phyloP scores from a whole-genome alignment of 2,113 vertebrate genomes.

The Pteruthius melanotis region DNA sequence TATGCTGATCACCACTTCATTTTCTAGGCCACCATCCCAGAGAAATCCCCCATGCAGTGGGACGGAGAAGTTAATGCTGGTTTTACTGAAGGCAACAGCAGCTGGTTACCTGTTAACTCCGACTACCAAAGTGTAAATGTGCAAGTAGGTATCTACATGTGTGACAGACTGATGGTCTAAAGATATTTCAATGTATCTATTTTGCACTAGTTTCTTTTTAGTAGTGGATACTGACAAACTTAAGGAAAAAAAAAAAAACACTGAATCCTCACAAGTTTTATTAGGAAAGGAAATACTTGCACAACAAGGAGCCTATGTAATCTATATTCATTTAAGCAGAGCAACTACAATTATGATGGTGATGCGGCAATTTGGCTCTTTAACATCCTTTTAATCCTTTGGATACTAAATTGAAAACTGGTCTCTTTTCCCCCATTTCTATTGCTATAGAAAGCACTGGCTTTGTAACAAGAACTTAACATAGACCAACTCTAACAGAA shows the following conservation, averaged over 20 bases:
- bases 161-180: not conserved
- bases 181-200: not conserved
- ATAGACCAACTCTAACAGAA: not conserved
- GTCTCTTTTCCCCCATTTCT: not conserved
- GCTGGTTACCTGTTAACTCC: conserved; percentile 83
- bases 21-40: conserved; percentile 57
- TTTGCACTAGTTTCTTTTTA: not conserved
- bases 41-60: conserved; percentile 97
- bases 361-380: not conserved
- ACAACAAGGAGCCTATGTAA: not conserved
- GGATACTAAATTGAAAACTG: not conserved
- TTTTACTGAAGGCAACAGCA: conserved; percentile 82
- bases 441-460: not conserved
- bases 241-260: not conserved
- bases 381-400: not conserved
- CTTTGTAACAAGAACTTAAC: not conserved
- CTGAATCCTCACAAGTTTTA: not conserved
- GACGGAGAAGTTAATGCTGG: conserved; percentile 78
- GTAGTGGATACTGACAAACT: not conserved
- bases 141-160: conserved; percentile 74
- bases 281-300: not conserved
- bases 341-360: not conserved
- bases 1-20: not conserved
- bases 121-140: conserved; percentile 84
- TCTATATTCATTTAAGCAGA: not conserved